Evolutionary conservation across 2,888 invertebrate species (phyloP).

Genomic region (Morpho achilles): DNA sequence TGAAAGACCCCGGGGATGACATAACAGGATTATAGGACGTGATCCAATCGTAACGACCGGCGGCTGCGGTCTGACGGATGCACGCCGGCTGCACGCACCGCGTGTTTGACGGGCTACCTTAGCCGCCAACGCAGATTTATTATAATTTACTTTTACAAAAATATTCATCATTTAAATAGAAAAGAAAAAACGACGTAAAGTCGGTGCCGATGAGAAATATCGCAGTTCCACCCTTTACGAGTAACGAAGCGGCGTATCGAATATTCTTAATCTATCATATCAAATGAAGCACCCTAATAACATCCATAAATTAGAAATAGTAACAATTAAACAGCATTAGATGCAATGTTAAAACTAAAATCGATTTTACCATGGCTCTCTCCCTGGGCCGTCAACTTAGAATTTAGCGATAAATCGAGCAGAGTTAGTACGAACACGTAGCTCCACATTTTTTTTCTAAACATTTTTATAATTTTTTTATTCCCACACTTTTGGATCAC

Average conservation of each 20-base stretch:
- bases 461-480: conserved; percentile 63
- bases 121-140: conserved; percentile 15
- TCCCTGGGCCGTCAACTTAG: conserved; percentile 85
- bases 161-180: conserved; percentile 36
- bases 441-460: conserved; percentile 80
- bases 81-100: conserved; percentile 10
- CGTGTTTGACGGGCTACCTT: conserved; percentile 15
- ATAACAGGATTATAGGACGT: conserved; percentile 24
- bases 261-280: conserved; percentile 12
- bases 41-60: conserved; percentile 24
- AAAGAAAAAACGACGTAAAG: conserved; percentile 48
- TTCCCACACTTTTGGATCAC: conserved; percentile 54
- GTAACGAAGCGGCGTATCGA: conserved; percentile 21
- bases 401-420: conserved; percentile 83
- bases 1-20: conserved; percentile 16
- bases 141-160: conserved; percentile 25
- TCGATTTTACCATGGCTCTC: conserved; percentile 85
- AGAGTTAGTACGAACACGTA: conserved; percentile 83
- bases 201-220: conserved; percentile 61
- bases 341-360: conserved; percentile 32
- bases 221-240: conserved; percentile 30
- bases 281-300: background rate
- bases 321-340: background rate
- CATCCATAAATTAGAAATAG: background rate
- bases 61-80: conserved; percentile 16